Evolutionary conservation across 2,797 vertebrate genomes (phyloP), one percentile per base, ranked within the genome.

Genomic region (Allobates femoralis): DNA sequence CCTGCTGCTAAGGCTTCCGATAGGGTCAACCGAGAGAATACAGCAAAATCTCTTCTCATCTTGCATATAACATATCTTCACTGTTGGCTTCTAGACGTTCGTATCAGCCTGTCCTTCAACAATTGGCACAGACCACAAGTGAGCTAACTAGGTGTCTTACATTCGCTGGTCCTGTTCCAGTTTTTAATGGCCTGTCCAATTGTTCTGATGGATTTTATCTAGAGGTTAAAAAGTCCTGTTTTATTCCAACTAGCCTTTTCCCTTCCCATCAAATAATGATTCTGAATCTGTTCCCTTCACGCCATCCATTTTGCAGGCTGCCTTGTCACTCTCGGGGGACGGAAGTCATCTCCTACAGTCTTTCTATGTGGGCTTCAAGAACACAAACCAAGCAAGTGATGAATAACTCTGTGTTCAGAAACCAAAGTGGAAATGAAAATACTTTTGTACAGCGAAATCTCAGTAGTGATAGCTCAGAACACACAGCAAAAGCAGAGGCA

Each of bases 191-290:
- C 83, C 86, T 88, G 87, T 88, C 87, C 87, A 88, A 85, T 88
- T 88, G 83, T 88, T 85, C 83, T 88, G 87, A 88, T 88, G 83
- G 87, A 88, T 88, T 88, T 88, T 81, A 85, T 88, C 87, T 81
- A 37, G 87, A 88, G 87, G 87, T 88, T 88, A 88, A 85, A 88
- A 81, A 85, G 83, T 67, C 83, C 80, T 88, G 69, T 84, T 88
- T 85, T 77, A 85, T 81, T 85, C 83, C 78, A 88, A 85, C 78
- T 75, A 85, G 87, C 71, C 71, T 88, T 85, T 88, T 88, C 34
- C 78, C 62, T 88, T 71, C 37, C 84, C 62, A 81, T 88, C 78
- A 88, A 81, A 85, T 64, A 66, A 81, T 85, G 83, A 77, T 85
- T 85, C 26, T 60, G 71, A 81, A 81, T 81, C 71, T 74, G 23